Evolutionary conservation across 2,888 invertebrate genomes (phyloP).

Genomic region (Archaeoteleia sp.): DNA sequence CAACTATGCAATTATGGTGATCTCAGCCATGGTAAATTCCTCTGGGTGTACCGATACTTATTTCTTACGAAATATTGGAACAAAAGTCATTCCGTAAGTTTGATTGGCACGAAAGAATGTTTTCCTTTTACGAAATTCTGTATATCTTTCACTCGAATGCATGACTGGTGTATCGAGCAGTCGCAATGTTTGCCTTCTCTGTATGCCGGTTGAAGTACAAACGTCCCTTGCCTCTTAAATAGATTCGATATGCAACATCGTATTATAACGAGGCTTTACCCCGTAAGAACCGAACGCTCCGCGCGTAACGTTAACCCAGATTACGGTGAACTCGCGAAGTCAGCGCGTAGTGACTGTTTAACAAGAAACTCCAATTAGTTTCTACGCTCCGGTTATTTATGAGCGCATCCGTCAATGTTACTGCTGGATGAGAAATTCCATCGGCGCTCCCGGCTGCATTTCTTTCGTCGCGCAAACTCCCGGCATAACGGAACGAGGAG

Average conservation of each 20-base stretch:
- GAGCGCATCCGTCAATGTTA: slow-evolving; percentile 66
- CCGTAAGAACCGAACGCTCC: slow-evolving; percentile 28
- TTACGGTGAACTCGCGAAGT: slow-evolving; percentile 49
- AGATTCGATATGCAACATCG: slow-evolving; percentile 9
- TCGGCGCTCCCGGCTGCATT: slow-evolving; percentile 27
- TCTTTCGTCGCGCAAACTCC: slow-evolving; percentile 20
- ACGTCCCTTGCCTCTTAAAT: neutral
- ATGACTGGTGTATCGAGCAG: no score
- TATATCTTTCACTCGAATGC: no score
- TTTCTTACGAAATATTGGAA: no score
- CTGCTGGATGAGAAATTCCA: slow-evolving; percentile 62
- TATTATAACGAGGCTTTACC: slow-evolving; percentile 3
- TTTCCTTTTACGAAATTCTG: no score
- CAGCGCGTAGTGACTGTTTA: slow-evolving; percentile 56
- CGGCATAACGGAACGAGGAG: slow-evolving; percentile 50
- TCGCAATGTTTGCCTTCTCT: no score
- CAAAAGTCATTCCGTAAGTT: neutral
- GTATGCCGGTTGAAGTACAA: no score
- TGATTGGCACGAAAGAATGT: no score
- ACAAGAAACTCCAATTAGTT: slow-evolving; percentile 68
- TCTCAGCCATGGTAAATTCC: no score
- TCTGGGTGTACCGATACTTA: no score
- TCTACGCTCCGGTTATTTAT: slow-evolving; percentile 64
- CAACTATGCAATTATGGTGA: no score
- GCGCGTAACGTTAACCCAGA: slow-evolving; percentile 56